These are phyloP conservation scores for Helostoma temminkii DNA, from an alignment of 2,797 vertebrate genomes.

Conservation along the genomic window DNA sequence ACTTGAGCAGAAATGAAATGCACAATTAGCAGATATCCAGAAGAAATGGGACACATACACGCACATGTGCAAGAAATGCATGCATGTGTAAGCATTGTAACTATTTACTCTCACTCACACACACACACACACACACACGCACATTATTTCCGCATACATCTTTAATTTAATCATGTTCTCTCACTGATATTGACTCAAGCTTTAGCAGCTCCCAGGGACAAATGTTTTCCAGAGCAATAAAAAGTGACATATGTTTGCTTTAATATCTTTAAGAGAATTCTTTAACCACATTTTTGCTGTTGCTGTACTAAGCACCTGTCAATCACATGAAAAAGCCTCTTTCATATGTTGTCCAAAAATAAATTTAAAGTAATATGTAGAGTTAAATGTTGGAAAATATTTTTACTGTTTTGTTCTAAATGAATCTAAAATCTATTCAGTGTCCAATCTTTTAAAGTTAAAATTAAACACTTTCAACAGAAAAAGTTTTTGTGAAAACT, in stretches of 20 bases:
- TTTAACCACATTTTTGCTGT: slow-evolving; percentile 13
- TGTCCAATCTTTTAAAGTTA: no score
- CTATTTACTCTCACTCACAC: slow-evolving; percentile 19
- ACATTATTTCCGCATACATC: slow-evolving; percentile 31
- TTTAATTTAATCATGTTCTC: slow-evolving; percentile 73
- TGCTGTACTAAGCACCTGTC: background rate
- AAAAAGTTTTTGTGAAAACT: background rate
- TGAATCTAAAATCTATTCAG: no score
- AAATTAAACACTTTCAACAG: no score
- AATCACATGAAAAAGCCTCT: no score
- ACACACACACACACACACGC: slow-evolving; percentile 34
- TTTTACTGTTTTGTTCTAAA: no score
- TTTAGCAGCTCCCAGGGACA: slow-evolving; percentile 52
- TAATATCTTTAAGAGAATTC: background rate
- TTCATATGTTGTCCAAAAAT: no score
- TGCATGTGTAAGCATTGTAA: slow-evolving; percentile 69
- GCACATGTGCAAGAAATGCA: slow-evolving; percentile 58
- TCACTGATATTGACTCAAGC: slow-evolving; percentile 61
- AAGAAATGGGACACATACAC: slow-evolving; percentile 73
- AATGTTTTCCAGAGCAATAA: slow-evolving; percentile 41
- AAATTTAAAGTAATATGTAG: no score
- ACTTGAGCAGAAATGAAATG: slow-evolving; percentile 82
- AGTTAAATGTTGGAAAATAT: no score
- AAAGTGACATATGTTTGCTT: slow-evolving; percentile 21
- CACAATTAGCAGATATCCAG: slow-evolving; percentile 83